Percentiles rank a stretch among this genome's conserved stretches.
Evolutionary conservation across 2,888 invertebrate species (phyloP).

Genomic region (Lacanobia oleracea): DNA sequence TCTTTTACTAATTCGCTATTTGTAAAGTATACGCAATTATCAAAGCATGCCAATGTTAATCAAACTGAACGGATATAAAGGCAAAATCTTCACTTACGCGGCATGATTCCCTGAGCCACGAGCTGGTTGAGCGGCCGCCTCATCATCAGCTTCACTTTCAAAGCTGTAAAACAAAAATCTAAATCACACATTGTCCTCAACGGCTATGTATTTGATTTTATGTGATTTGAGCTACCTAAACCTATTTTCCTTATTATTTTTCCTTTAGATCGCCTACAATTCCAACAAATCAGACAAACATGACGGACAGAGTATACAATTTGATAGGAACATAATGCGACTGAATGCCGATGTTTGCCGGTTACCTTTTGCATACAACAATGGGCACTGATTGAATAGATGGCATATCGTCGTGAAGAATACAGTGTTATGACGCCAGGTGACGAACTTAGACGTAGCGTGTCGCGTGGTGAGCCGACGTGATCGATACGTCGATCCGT

Average conservation of each 20-base stretch:
- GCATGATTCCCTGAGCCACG: conserved; percentile 99
- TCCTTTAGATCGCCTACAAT: conserved; percentile 38
- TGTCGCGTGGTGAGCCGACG: conserved; percentile 73
- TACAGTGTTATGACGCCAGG: conserved; percentile 80
- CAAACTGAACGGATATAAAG: conserved; percentile 3
- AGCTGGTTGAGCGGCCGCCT: conserved; percentile 98
- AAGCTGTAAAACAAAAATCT: conserved; percentile 92
- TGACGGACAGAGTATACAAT: conserved; percentile 44
- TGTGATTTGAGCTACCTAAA: conserved; percentile 37
- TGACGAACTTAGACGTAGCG: conserved; percentile 84
- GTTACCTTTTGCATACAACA: conserved; percentile 81
- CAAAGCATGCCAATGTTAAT: conserved; percentile 13
- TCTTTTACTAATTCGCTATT: conserved; percentile 36
- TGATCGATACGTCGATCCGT: conserved; percentile 83
- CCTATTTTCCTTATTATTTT: conserved; percentile 61
- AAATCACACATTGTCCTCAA: conserved; percentile 42
- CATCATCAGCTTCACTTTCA: conserved; percentile 99
- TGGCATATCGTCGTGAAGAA: conserved; percentile 72
- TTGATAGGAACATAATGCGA: conserved; percentile 56
- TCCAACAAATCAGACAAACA: conserved; percentile 40
- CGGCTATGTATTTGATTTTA: too few relatives aligned
- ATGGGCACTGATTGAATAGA: conserved; percentile 79
- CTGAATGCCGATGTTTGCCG: conserved; percentile 65
- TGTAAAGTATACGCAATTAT: conserved; percentile 26
- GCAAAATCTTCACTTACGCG: conserved; percentile 94